Percentiles rank a stretch among this genome's conserved stretches.
Evolutionary conservation across 2,888 invertebrate genomes (phyloP).

Genomic region (Drosophila vallismaia): DNA sequence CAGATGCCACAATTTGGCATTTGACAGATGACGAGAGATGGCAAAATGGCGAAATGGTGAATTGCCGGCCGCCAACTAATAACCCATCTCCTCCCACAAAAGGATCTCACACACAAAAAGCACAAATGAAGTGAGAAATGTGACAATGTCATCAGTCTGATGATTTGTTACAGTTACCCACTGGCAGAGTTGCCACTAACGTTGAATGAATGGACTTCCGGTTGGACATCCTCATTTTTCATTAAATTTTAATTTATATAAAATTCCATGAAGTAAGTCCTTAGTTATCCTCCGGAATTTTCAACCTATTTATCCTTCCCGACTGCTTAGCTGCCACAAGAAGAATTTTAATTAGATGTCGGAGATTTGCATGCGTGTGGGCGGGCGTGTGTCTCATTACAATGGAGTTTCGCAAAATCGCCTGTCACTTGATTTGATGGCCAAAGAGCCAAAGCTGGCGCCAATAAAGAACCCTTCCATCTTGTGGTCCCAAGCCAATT

Average conservation of each 20-base stretch:
- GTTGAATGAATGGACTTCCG: slow-evolving; percentile 17
- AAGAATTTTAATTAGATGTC: slow-evolving; percentile 40
- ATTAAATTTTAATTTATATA: no score
- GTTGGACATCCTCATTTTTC: slow-evolving; percentile 12
- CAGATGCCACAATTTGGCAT: slow-evolving; percentile 57
- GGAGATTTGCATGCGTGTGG: slow-evolving; percentile 35
- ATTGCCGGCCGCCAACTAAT: slow-evolving; percentile 33
- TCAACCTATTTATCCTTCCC: background rate
- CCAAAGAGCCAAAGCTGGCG: slow-evolving; percentile 2
- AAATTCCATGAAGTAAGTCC: no score
- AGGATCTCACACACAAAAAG: background rate
- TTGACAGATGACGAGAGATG: slow-evolving; percentile 56
- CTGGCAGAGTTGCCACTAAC: slow-evolving; percentile 29
- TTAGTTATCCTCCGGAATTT: no score
- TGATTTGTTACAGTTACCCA: slow-evolving; percentile 58
- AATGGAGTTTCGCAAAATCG: slow-evolving; percentile 32
- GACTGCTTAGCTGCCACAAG: no score
- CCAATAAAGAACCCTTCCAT: slow-evolving; percentile 28
- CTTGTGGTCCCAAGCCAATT: slow-evolving; percentile 28
- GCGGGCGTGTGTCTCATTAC: slow-evolving; percentile 21
- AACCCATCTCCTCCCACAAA: slow-evolving; percentile 11
- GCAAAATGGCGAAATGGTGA: background rate
- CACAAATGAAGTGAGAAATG: slow-evolving; percentile 43
- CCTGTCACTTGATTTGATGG: slow-evolving; percentile 35
- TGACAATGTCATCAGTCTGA: slow-evolving; percentile 40